Evolutionary conservation across 2,888 invertebrate genomes (phyloP).

Genomic region (Cerastoderma edule): DNA sequence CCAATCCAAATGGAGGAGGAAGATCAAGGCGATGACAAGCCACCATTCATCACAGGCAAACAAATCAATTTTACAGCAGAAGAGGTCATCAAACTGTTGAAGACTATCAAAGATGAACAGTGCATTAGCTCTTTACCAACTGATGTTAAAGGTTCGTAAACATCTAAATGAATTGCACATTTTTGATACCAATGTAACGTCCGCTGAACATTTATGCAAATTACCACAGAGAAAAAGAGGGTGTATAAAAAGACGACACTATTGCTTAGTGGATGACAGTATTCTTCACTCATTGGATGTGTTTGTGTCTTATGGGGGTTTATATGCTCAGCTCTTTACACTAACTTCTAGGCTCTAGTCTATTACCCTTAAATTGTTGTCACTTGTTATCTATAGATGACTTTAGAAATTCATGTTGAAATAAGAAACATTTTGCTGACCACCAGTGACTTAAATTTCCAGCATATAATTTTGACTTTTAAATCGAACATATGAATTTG

Average conservation of each 20-base stretch:
- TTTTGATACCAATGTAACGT: background rate
- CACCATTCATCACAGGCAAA: slow-evolving; percentile 8
- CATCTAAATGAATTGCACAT: background rate
- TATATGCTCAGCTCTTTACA: background rate
- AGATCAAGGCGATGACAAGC: background rate
- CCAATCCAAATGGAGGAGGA: background rate
- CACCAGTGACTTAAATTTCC: no score
- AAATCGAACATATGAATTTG: no score
- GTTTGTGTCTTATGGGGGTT: background rate
- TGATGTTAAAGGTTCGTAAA: slow-evolving; percentile 12
- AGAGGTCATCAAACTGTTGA: slow-evolving; percentile 28
- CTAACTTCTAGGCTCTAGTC: no score
- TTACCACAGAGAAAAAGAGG: background rate
- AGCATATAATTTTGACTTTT: no score
- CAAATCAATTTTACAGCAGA: slow-evolving; percentile 5
- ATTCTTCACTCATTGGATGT: no score
- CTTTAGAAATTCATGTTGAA: no score
- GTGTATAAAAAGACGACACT: background rate
- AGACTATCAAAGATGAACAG: slow-evolving; percentile 13
- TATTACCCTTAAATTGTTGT: no score
- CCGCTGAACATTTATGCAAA: background rate
- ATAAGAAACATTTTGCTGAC: no score
- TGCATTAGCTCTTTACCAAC: slow-evolving; percentile 11
- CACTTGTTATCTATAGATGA: no score
- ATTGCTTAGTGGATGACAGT: background rate